Conservation (phyloP, 2,797 vertebrate genomes). For the Okamejei kenojei region DNA sequence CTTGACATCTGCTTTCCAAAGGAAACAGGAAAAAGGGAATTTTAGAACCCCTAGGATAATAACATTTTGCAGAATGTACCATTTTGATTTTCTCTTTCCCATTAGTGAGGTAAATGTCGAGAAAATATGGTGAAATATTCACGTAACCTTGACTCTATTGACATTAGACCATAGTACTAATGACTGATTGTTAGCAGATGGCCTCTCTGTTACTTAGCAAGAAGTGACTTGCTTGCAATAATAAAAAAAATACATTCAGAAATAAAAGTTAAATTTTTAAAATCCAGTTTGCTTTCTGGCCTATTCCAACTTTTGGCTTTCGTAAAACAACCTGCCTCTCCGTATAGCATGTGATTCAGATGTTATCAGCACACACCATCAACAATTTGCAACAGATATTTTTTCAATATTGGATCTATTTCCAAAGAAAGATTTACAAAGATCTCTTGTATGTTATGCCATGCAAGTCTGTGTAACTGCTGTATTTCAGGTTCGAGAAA, state of each 20-base stretch:
- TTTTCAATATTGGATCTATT: not conserved
- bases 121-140: slow-evolving; percentile 58
- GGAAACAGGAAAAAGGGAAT: slow-evolving; percentile 83
- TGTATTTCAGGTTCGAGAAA: not conserved
- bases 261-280: not conserved
- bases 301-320: not conserved
- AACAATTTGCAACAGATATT: not conserved
- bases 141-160: slow-evolving; percentile 57
- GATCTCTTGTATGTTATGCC: too few relatives aligned
- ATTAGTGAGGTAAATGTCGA: slow-evolving; percentile 58
- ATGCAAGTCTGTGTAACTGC: not conserved
- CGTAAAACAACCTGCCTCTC: not conserved
- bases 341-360: not conserved
- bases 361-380: not conserved
- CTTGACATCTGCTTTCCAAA: slow-evolving; percentile 70
- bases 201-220: slow-evolving; percentile 42
- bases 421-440: not conserved
- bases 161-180: slow-evolving; percentile 59
- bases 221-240: slow-evolving; percentile 42
- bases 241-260: slow-evolving; percentile 43
- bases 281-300: not conserved
- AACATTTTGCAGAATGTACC: slow-evolving; percentile 63
- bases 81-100: slow-evolving; percentile 65
- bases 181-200: slow-evolving; percentile 51
- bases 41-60: slow-evolving; percentile 78